Base-by-base conservation (phyloP, 2,797 vertebrate species). In the Trachurus trachurus region DNA sequence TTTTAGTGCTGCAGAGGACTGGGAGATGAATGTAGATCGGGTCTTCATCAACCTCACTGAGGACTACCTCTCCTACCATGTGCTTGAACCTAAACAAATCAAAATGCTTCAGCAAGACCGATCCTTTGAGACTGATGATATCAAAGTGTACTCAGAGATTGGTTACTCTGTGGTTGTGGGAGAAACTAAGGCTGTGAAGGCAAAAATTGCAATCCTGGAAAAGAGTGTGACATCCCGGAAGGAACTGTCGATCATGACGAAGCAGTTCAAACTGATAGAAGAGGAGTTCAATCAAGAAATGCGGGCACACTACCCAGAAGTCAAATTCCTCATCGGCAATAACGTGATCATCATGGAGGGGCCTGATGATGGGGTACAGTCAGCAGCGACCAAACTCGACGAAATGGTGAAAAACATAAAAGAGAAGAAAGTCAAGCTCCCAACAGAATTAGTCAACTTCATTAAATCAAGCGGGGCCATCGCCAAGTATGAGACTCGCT, bases 161-260 rank as follows among this genome's bases (percentile, higher is more conserved):
- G 65, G 67, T 19, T 82, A 88, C 31, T 42, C 64, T 19, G 92
- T 94, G 39, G 37, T 93, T 6, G 93, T 94, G 17, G 94, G 93
- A 54, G 76, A 87, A 19, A 6, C 0, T 16, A 13, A 15, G 6
- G 66, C 65, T 1, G 89, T 94, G 5, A 70, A 68, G 1, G 70
- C 75, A 17, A 81, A 62, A 39, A 60, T 91, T 1, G 63, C 67
- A 31, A 5, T 16, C 19, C 7, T 93, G 9, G 74, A 87, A 2
- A 80, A 76, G 54, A 77, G 66, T 15, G 1, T 79, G 5, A 61
- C 74, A 2, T 49, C 13, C 10, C 16, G 1, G 15, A 87, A 13
- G 39, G 77, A 91, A 5, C 10, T 80, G n/a, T 64, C 29, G 2
- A 1, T 92, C 39, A 66, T 64, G 3, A 71, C 85, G 16, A 86